Percentiles rank a stretch among this genome's conserved stretches.
These are phyloP conservation scores for Galeruca laticollis DNA, from an alignment of 2,888 invertebrate species.

Conservation along the genomic window DNA sequence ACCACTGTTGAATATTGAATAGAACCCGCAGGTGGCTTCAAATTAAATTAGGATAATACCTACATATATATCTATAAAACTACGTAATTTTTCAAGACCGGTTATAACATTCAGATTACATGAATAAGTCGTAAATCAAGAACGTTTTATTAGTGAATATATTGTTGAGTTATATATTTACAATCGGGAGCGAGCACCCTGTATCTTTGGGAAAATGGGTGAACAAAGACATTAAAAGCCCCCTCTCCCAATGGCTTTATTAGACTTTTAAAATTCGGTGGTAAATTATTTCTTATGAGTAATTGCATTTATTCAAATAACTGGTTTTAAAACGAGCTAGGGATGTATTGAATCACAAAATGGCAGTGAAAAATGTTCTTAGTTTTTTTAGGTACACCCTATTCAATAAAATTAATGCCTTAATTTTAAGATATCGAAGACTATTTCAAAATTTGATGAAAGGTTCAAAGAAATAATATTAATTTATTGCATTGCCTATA, in stretches of 20 bases:
- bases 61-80: constrained; percentile 42
- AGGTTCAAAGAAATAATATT: too few species aligned
- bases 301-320: constrained; percentile 35
- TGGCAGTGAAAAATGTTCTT: neutral
- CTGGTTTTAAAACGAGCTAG: constrained; percentile 34
- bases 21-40: constrained; percentile 39
- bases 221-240: constrained; percentile 14
- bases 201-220: constrained; percentile 18
- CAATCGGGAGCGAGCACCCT: constrained; percentile 15
- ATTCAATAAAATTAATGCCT: too few species aligned
- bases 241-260: constrained; percentile 33
- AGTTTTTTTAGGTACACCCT: too few species aligned
- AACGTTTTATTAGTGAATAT: constrained; percentile 32
- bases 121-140: constrained; percentile 41
- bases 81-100: constrained; percentile 34
- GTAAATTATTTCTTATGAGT: constrained; percentile 34
- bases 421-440: too few species aligned
- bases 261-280: constrained; percentile 32
- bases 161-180: constrained; percentile 20
- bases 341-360: neutral
- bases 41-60: constrained; percentile 48
- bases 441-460: too few species aligned
- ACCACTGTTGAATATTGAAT: constrained; percentile 28
- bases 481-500: too few species aligned
- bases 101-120: constrained; percentile 42